Evolutionary conservation across 2,888 invertebrate genomes (phyloP), one percentile per base, ranked within the genome.

Genomic region (Sipha maydis): DNA sequence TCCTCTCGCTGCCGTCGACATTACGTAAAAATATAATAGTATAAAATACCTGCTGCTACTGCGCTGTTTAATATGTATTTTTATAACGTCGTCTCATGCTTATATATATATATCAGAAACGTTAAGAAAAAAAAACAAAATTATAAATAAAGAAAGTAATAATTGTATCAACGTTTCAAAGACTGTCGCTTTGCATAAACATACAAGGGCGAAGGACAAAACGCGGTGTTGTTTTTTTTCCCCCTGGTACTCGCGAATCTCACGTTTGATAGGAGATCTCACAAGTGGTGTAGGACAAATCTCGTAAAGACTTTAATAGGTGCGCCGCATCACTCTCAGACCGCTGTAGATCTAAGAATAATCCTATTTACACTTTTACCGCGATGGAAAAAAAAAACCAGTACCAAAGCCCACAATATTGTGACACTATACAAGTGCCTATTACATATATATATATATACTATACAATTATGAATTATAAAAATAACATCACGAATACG

Each of bases 221-320:
- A 5, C 14, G 56, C 9, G 0, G 28, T 71, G 21, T 61, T 38
- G 67, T 67, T 80, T 34, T 28, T 67, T 9, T 41, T 69, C 48
- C 25, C 28, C 25, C 56, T 56, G 48, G 41, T 25, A 54, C 31
- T 48, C 31, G 61, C 61, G 5, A 25, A 61, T 61, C 61, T 9
- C 61, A 25, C 17, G 11, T 69, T 31, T 19, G 54, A 31, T 21
- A 21, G 7, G 34, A 83, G 38, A 56, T 28, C 73, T 56, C 56
- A 84, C 84, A 76, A 84, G 75, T 61, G 75, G 75, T n/a, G n/a
- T 25, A 25, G 38, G 75, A 76, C 83, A 61, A 75, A 84, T 76
- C 61, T 28, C n/a, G 34, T 76, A 67, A 85, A 61, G 84, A 67
- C 61, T 85, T 85, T 67, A 85, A 67, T 56, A 77, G 67, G 73